Base-by-base conservation (phyloP, 2,888 invertebrate species). In the Drosophila tripunctata region DNA sequence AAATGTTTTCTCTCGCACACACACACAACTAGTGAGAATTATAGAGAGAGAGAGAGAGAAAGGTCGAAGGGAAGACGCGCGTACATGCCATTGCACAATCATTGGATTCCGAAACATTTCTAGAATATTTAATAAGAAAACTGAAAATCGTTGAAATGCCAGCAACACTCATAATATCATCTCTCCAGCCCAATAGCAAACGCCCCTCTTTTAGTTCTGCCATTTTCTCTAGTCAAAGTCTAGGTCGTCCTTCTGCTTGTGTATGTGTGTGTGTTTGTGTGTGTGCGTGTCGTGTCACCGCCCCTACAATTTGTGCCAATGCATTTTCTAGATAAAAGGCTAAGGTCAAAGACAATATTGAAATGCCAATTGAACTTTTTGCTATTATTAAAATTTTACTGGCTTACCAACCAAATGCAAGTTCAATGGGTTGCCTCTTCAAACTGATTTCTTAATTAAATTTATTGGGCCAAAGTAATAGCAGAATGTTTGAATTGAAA, bases 141-240 rank as follows among this genome's bases (percentile, higher is more conserved):
- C 88, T 87, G 86, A 80, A 87, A 87, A 87, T 87, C 87, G 87
- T 86, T 88, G 86, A 86, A 86, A 88, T 87, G 87, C 88, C 86
- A 75, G 83, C 83, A 83, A 78, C 86, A 86, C 83, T 84, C 83
- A 84, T 84, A 84, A 84, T 84, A 87, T 70, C 75, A 65, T 60
- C 65, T 57, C n/a, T n/a, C n/a, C 48, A 47, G 38, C 58, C 51
- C 63, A 58, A 38, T 54, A 44, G 68, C 12, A 36, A 44, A 44
- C 55, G 50, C 47, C 52, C 51, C 35, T 22, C 48, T 30, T 52
- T 41, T 33, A 40, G 10, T 27, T 14, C 7, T 52, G 41, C 12
- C 36, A 57, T 63, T 33, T 60, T 14, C 36, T 51, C 38, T 38
- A 75, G 50, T 52, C 72, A 55, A 70, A 58, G 76, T 75, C 72